Base-by-base conservation (phyloP, 2,888 invertebrate genomes). In the Stenodema calcarata region DNA sequence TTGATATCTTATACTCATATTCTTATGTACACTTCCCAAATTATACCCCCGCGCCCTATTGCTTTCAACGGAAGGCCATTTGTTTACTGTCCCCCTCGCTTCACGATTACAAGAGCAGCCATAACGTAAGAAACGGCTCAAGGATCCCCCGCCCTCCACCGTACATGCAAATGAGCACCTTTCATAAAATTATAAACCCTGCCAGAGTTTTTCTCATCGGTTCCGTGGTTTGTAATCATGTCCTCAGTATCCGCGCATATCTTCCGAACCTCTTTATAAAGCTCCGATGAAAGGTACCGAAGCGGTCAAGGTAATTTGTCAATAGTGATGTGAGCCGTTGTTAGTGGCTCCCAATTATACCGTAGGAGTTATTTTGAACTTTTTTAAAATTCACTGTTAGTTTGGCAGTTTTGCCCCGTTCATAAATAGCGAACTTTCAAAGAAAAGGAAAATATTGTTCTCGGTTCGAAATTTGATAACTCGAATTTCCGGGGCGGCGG, bases 101-200 rank as follows among this genome's bases (percentile, higher is more conserved):
- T 27, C 78, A 23, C 16, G 78, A 78, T 78, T 44, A 78, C 78
- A 41, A 78, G 41, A 78, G 78, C 16, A 9, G 44, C 44, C 62
- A 62, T 78, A 78, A 78, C 44, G 44, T 44, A 44, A 78, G n/a
- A 78, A 78, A 35, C 44, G n/a, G 73, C 41, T 35, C 30, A 73
- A 16, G 35, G 73, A 41, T 16, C 35, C 9, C 23, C 73, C 30
- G 35, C 35, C 73, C 16, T 35, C 73, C 73, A 23, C 4, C 35
- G 1, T 23, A 44, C 18, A 78, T 78, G 78, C 42, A 78, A 78
- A 78, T 78, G 44, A 78, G 41, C 23, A 78, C 78, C 78, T 78
- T 78, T 78, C 78, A 78, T 78, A 78, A 78, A 78, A 78, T 78
- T 78, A 78, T 78, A 78, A 78, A 78, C 44, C 78, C 44, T 44